Conservation (phyloP, 2,113 vertebrate species). For the Naja naja region DNA sequence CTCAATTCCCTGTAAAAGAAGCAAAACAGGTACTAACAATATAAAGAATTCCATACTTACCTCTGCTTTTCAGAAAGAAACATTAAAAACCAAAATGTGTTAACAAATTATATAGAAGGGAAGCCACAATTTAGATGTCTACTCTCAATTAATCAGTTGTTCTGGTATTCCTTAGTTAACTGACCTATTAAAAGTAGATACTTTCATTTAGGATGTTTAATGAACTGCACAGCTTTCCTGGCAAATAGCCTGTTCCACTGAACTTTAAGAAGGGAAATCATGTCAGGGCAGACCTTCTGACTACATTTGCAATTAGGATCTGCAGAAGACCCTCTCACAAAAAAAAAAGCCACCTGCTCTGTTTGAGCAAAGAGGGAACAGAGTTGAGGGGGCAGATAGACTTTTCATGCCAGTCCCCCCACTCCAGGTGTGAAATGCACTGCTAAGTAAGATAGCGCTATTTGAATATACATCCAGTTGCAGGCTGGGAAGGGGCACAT, state of each 20-base stretch:
- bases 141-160: not conserved
- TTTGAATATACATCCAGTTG: not conserved
- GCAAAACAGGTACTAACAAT: not conserved
- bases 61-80: not conserved
- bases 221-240: not conserved
- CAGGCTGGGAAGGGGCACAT: not conserved
- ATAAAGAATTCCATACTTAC: not conserved
- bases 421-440: not conserved
- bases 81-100: not conserved
- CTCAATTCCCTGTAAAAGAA: not conserved
- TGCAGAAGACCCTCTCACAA: not conserved
- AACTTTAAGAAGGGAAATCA: not conserved
- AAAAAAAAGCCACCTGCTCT: not conserved
- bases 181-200: not conserved
- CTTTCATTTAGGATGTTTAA: not conserved
- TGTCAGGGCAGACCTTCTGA: not conserved
- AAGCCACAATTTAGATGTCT: not conserved
- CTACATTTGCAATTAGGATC: not conserved
- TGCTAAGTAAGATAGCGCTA: not conserved
- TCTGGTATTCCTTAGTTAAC: not conserved
- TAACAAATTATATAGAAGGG: not conserved
- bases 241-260: not conserved
- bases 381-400: not conserved
- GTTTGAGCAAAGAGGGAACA: not conserved
- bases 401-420: not conserved